phyloP scores from a whole-genome alignment of 2,888 invertebrate genomes.

The Synergus laeviventris region DNA sequence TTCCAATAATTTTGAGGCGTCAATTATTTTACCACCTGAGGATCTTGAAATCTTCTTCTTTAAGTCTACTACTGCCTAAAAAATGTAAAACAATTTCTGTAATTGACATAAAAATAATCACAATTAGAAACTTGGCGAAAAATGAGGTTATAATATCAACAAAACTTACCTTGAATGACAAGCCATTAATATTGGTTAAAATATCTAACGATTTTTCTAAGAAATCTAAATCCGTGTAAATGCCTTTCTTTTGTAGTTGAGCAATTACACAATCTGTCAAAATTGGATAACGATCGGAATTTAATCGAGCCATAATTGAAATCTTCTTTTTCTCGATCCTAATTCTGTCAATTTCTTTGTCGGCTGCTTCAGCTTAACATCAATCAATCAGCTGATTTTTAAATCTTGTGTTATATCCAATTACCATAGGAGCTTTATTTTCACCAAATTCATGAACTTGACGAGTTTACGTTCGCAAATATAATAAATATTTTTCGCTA shows the following conservation, averaged over 20 bases:
- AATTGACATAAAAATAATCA: conserved; percentile 18
- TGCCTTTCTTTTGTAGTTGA: conserved; percentile 77
- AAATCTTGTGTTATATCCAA: too few relatives aligned
- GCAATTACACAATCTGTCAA: conserved; percentile 76
- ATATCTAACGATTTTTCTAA: conserved; percentile 79
- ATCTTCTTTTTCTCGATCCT: not conserved
- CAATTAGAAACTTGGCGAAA: not conserved
- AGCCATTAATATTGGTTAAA: conserved; percentile 76
- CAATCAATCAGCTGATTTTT: too few relatives aligned
- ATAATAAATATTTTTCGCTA: too few relatives aligned
- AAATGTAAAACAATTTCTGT: conserved; percentile 31
- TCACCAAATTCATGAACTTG: too few relatives aligned
- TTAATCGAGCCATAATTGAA: conserved; percentile 62
- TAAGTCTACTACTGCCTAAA: conserved; percentile 75
- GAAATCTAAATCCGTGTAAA: conserved; percentile 80
- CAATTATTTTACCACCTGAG: conserved; percentile 57
- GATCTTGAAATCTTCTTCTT: conserved; percentile 75
- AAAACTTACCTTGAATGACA: conserved; percentile 77
- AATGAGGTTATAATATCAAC: conserved; percentile 52
- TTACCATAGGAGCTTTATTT: too few relatives aligned
- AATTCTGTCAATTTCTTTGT: too few relatives aligned
- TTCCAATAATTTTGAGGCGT: conserved; percentile 52
- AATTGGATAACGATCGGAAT: conserved; percentile 61
- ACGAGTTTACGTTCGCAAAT: too few relatives aligned
- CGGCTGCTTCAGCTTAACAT: too few relatives aligned